phyloP scores from a whole-genome alignment of 2,888 invertebrate genomes.

The Mythimna ferrago region DNA sequence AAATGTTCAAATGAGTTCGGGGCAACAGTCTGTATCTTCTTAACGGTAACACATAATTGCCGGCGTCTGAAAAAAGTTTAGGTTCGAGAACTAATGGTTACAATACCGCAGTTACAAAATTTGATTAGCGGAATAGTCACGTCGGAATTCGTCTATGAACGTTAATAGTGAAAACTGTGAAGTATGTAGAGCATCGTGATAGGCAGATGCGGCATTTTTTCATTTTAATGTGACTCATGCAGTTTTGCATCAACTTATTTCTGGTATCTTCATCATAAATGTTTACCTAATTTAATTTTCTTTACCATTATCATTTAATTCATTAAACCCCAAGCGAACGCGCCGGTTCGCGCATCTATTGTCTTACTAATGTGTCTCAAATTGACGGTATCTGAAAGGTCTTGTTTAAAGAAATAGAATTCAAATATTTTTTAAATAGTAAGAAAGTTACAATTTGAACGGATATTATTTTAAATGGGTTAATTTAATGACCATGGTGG shows the following conservation, averaged over 20 bases:
- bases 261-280: neutral
- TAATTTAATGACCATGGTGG: neutral
- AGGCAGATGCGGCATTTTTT: constrained; percentile 72
- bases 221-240: neutral
- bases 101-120: constrained; percentile 90
- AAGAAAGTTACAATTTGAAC: neutral
- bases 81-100: constrained; percentile 77
- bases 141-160: constrained; percentile 87
- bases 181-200: neutral
- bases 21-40: constrained; percentile 76
- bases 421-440: too few species aligned
- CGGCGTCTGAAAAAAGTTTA: constrained; percentile 81
- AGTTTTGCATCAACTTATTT: neutral
- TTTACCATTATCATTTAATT: too few species aligned
- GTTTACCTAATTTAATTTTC: too few species aligned
- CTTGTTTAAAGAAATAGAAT: too few species aligned
- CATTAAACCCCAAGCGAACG: too few species aligned
- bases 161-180: constrained; percentile 61
- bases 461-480: neutral
- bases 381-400: too few species aligned
- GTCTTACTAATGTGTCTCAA: too few species aligned
- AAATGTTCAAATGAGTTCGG: constrained; percentile 63
- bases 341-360: too few species aligned
- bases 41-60: constrained; percentile 88
- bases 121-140: constrained; percentile 90